These are phyloP conservation scores for Myripristis jacobus DNA, from an alignment of 2,797 vertebrate species.

Conservation along the genomic window DNA sequence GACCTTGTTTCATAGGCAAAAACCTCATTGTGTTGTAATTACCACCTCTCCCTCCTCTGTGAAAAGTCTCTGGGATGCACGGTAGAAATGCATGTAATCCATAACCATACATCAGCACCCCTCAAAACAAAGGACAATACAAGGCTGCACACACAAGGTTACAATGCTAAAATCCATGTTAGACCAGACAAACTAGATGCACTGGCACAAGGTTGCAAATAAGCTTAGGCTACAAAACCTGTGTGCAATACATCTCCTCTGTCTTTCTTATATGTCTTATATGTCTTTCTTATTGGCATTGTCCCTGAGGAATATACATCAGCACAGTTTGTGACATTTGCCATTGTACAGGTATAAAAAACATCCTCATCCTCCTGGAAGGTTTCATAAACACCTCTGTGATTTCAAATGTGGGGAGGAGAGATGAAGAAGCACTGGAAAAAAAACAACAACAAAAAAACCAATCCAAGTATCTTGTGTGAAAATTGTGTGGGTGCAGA, in stretches of 20 bases:
- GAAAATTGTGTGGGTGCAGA: constrained; percentile 66
- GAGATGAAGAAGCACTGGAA: background rate
- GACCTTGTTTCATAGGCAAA: background rate
- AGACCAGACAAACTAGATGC: background rate
- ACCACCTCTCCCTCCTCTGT: background rate
- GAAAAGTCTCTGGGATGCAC: constrained; percentile 4
- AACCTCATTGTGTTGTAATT: constrained; percentile 13
- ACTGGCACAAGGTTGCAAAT: background rate
- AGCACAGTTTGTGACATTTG: background rate
- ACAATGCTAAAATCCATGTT: too few species aligned
- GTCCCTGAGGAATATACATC: too few species aligned
- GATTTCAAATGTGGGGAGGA: constrained; percentile 8
- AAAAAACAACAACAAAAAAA: too few species aligned
- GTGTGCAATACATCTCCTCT: too few species aligned
- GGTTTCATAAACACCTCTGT: constrained; percentile 5
- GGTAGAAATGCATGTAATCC: constrained; percentile 21
- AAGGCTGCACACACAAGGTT: background rate
- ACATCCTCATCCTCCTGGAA: background rate
- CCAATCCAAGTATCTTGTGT: constrained; percentile 57
- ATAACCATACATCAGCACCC: background rate
- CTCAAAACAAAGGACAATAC: background rate
- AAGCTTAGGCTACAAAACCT: too few species aligned
- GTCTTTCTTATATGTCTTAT: too few species aligned
- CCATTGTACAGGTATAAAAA: background rate
- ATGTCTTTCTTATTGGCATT: too few species aligned